These are phyloP conservation scores for western clawed frog (Xenopus tropicalis) DNA, from an alignment of 2,113 vertebrate species.

Conservation along the genomic window DNA sequence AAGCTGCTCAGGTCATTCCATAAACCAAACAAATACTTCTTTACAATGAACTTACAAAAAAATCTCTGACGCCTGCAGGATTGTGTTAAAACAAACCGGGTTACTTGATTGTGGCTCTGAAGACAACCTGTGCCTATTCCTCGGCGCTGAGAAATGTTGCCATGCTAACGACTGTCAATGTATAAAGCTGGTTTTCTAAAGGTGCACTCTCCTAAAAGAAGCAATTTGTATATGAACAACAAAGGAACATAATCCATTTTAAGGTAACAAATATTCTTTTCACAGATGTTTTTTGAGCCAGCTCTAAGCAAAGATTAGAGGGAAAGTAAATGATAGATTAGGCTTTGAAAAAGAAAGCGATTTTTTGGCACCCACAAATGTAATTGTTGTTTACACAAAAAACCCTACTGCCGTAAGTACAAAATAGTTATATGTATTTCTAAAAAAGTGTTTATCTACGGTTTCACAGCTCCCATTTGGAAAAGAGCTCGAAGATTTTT, in stretches of 20 bases:
- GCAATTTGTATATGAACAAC: constrained; percentile 4
- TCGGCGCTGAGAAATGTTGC: not conserved
- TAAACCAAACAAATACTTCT: too few relatives aligned
- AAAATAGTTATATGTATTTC: constrained; percentile 16
- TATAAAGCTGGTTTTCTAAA: not conserved
- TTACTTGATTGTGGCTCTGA: too few relatives aligned
- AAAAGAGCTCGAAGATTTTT: not conserved
- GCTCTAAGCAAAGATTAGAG: constrained; percentile 1
- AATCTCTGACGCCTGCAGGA: too few relatives aligned
- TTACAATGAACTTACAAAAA: too few relatives aligned
- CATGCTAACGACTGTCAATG: constrained; percentile 4
- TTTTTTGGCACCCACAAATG: constrained; percentile 4
- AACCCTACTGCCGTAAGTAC: not conserved
- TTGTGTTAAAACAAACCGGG: too few relatives aligned
- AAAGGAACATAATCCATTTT: constrained; percentile 7
- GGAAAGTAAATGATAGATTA: constrained; percentile 23
- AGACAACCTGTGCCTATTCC: too few relatives aligned
- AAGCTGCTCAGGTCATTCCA: too few relatives aligned
- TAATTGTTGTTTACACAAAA: constrained; percentile 13
- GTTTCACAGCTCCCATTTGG: not conserved
- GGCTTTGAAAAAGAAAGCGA: not conserved
- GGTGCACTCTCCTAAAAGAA: not conserved
- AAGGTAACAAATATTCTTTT: constrained; percentile 1
- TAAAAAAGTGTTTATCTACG: not conserved
- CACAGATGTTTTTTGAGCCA: not conserved